Conservation (phyloP, 1,140 invertebrate species). For the Pteromalus puparum region DNA sequence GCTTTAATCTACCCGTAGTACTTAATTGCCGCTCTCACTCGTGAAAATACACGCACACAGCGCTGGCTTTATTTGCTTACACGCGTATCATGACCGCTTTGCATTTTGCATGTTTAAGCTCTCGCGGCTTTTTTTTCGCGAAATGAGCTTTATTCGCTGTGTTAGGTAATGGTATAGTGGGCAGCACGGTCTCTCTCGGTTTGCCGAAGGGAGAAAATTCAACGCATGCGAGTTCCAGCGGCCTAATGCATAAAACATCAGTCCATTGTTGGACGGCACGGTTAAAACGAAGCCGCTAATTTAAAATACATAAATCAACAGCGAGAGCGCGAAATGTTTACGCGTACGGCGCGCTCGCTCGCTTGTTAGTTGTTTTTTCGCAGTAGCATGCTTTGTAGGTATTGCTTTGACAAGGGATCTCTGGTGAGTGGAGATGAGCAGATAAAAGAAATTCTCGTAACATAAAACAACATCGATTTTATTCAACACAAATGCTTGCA, state of each 20-base stretch:
- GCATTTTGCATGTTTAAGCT: slow-evolving; percentile 4
- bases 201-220: not conserved
- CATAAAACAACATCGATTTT: slow-evolving; percentile 74
- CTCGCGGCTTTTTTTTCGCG: not conserved
- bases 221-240: not conserved
- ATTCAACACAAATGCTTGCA: slow-evolving; percentile 72
- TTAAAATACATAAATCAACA: not conserved
- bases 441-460: slow-evolving; percentile 56
- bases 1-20: slow-evolving; percentile 32
- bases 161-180: not conserved
- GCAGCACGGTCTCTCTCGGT: not conserved
- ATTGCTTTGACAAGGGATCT: slow-evolving; percentile 18
- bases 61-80: not conserved
- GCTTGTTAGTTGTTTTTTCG: not conserved
- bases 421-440: slow-evolving; percentile 5
- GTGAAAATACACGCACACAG: not conserved
- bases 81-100: slow-evolving; percentile 9
- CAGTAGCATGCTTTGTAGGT: not conserved
- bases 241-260: slow-evolving; percentile 4
- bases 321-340: not conserved
- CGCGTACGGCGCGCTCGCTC: not conserved
- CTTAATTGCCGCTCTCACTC: slow-evolving; percentile 36
- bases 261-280: not conserved
- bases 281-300: slow-evolving; percentile 9
- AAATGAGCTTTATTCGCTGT: not conserved